Conservation (phyloP, 2,797 vertebrate genomes). For the Monodelphis domestica region DNA sequence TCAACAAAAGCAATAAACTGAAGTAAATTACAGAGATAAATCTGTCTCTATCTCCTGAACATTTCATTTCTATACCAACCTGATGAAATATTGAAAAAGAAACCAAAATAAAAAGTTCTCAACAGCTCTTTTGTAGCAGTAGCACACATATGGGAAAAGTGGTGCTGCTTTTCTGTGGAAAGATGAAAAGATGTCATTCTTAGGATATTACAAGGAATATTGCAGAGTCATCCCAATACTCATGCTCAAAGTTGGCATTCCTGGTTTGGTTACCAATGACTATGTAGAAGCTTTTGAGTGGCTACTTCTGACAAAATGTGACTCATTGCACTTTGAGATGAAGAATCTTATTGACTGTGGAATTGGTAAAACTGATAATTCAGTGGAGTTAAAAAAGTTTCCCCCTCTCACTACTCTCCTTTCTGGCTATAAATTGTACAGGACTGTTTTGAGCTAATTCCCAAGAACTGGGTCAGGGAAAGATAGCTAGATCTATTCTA, state of each 20-base stretch:
- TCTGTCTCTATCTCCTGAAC: background rate
- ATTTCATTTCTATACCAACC: background rate
- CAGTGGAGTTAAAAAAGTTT: background rate
- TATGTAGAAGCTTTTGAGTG: background rate
- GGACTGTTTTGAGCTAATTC: background rate
- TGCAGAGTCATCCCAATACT: background rate
- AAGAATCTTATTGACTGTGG: background rate
- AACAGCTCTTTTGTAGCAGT: background rate
- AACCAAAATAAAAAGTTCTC: constrained; percentile 8
- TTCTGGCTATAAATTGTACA: background rate
- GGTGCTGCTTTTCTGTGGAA: constrained; percentile 32
- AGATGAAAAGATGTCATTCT: constrained; percentile 4
- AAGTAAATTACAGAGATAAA: background rate
- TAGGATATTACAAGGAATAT: background rate
- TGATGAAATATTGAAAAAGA: constrained; percentile 19
- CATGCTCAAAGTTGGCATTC: background rate
- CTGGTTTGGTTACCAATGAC: background rate
- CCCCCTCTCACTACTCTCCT: background rate
- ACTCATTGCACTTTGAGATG: background rate
- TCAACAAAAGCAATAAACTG: background rate
- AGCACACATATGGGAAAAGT: background rate
- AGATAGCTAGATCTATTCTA: background rate
- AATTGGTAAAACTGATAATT: background rate
- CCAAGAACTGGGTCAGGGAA: background rate
- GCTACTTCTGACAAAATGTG: background rate